Evolutionary conservation across 2,797 vertebrate species (phyloP), one percentile per base, ranked within the genome.

Genomic region (Scomberomorus guttatus): DNA sequence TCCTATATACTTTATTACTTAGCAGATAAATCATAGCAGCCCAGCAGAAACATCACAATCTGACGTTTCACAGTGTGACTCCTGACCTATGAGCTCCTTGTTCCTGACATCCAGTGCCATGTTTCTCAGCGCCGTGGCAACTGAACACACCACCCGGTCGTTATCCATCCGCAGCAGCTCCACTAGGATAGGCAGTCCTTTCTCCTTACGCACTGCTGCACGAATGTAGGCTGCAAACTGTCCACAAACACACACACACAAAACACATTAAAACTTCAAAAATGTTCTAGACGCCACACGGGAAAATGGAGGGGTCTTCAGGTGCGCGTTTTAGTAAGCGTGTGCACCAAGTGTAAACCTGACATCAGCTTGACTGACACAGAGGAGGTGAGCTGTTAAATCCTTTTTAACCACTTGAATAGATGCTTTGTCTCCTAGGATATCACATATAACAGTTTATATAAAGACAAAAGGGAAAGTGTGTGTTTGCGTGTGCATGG

Each of bases 81-180:
- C 6, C 96, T 20, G 69, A 99, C 98, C 98, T 32, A 99, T 99
- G 0, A 99, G 97, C 91, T 99, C 98, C 91, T 99, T 99, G 93
- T 99, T 99, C 65, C 98, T 95, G 17, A 99, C 96, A 5, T 99
- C 98, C 61, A 99, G 80, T 0, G 98, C 98, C 98, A 99, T 99
- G 90, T 99, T 99, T 87, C 98, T 96, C 65, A 99, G 90, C 50
- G 98, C 98, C 0, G 98, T 99, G 6, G 98, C 98, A 42, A 99
- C 97, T 0, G 98, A 98, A 48, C 97, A 98, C 81, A 99, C 98
- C 72, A 99, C 98, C 55, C 98, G 94, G 84, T 99, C 98, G 0
- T 98, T 99, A 81, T 99, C 98, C 98, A 99, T 99, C 78, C 98
- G 94, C 87, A 99, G 94, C 85, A 99, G 96, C 86, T 99, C 98